Evolutionary conservation across 2,113 vertebrate genomes (phyloP).

Genomic region (Uropsilus gracilis): DNA sequence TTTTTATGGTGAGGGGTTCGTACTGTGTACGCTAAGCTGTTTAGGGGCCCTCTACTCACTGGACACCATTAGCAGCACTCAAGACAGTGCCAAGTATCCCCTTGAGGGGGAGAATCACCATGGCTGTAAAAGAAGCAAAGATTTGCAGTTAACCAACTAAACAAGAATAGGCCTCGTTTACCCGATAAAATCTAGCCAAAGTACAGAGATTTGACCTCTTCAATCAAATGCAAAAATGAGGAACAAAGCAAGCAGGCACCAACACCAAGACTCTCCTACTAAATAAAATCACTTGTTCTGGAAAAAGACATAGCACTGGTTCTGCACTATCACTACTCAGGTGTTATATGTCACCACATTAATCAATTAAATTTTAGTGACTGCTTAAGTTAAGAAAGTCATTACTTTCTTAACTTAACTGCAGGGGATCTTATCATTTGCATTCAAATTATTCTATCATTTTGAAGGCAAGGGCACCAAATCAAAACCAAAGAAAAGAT

Average conservation of each 20-base stretch:
- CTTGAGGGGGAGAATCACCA: not conserved
- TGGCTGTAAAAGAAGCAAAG: not conserved
- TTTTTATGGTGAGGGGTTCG: not conserved
- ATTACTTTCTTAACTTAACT: too few species aligned
- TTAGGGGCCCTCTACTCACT: not conserved
- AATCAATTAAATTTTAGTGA: not conserved
- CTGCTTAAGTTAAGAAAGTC: not conserved
- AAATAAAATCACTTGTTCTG: not conserved
- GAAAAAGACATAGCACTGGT: not conserved
- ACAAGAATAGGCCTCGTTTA: not conserved
- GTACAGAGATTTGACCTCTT: not conserved
- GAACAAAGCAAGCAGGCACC: not conserved
- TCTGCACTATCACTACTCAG: not conserved
- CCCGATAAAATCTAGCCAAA: not conserved
- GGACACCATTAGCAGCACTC: not conserved
- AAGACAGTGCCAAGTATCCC: not conserved
- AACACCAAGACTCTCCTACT: not conserved
- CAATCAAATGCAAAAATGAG: not conserved
- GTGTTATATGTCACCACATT: not conserved
- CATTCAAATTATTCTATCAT: not conserved
- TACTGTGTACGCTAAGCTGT: not conserved
- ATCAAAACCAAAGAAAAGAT: not conserved
- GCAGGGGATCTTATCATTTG: not conserved
- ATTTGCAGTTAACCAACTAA: not conserved
- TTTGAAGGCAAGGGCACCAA: not conserved